These are phyloP conservation scores for Dreissena polymorpha DNA, from an alignment of 1,140 invertebrate species.

Conservation along the genomic window DNA sequence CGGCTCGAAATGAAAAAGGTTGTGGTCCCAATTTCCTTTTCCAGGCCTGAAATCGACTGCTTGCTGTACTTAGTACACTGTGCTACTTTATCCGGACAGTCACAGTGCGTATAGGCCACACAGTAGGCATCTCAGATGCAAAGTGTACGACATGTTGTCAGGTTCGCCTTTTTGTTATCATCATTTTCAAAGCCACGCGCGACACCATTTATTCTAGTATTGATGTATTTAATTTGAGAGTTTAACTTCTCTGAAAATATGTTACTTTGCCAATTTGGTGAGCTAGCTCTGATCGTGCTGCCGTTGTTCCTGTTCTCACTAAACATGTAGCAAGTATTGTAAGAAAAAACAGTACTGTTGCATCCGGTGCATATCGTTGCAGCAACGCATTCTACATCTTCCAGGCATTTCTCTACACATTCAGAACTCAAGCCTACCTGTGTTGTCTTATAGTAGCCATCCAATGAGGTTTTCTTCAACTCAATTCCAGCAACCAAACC, in stretches of 20 bases:
- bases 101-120: neutral
- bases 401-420: slow-evolving; percentile 19
- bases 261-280: neutral
- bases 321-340: slow-evolving; percentile 18
- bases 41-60: neutral
- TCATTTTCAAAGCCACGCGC: slow-evolving; percentile 1
- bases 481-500: slow-evolving; percentile 6
- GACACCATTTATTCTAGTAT: neutral
- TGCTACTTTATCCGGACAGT: slow-evolving; percentile 3
- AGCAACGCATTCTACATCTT: slow-evolving; percentile 6
- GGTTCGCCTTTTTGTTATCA: neutral
- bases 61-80: slow-evolving; percentile 30
- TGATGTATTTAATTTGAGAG: neutral
- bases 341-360: neutral
- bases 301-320: neutral
- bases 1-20: slow-evolving; percentile 20
- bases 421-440: neutral
- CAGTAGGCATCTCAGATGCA: slow-evolving; percentile 26
- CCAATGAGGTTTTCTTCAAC: slow-evolving; percentile 5
- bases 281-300: neutral
- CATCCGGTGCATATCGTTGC: slow-evolving; percentile 14
- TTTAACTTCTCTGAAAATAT: slow-evolving; percentile 16
- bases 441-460: neutral
- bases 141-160: neutral
- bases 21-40: neutral